Evolutionary conservation across 2,797 vertebrate genomes (phyloP), one percentile per base, ranked within the genome.

Genomic region (Hephaestus fuliginosus): DNA sequence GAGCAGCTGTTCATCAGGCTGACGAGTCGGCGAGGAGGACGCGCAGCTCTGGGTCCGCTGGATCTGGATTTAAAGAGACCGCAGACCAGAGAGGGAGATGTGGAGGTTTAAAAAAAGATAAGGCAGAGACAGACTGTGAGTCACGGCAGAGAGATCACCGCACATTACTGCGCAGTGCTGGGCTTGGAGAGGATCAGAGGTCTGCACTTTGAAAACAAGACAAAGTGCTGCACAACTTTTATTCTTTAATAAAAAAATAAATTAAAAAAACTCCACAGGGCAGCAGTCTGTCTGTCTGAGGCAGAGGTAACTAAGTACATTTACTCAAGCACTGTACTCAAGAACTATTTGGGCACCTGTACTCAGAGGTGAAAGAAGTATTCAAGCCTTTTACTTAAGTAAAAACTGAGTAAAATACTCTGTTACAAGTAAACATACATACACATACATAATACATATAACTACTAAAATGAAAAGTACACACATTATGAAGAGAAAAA

Each of bases 51-150:
- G 64, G 5, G 68, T 87, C 86, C 87, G 56, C 89, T 61, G 82
- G 67, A 62, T 72, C 49, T 69, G 86, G 82, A 92, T 94, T 96
- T 95, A 96, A 95, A 96, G 94, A 92, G 94, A 94, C 94, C 92
- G 93, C 89, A 89, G 83, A 88, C 81, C 86, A 78, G 79, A 51
- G 71, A 74, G 76, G 73, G 70, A 83, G 79, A 86, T 46, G 72
- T 73, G 80, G 67, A 81, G 25, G n/a, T 63, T 39, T 41, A 44
- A 63, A 74, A 62, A 79, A 75, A 81, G 73, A 86, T 46, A 76
- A 82, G 61, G 7, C n/a, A 22, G 6, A 74, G 79, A 53, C 73
- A 70, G 43, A 48, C 51, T 63, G 68, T 7, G 58, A 56, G 41
- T 78, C 58, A 64, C 43, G 5, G 48, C 43, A 46, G n/a, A n/a